Conservation (phyloP, 2,888 invertebrate species). For the Drosophila lacicola region DNA sequence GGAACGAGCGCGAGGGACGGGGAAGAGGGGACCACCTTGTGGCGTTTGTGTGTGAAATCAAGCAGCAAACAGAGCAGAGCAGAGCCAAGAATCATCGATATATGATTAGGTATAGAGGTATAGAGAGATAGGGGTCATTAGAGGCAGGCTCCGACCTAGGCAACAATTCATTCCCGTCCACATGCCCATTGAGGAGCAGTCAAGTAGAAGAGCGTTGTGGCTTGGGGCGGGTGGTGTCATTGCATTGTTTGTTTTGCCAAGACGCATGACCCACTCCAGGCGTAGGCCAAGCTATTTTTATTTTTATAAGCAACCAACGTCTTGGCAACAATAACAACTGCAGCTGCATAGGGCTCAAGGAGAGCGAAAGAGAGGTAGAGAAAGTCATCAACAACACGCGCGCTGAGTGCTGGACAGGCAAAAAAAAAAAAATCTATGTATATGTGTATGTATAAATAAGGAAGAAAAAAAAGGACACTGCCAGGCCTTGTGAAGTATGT, state of each 20-base stretch:
- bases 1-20: background rate
- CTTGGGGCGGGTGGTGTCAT: conserved; percentile 63
- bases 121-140: conserved; percentile 71
- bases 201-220: conserved; percentile 58
- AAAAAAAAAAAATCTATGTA: conserved; percentile 14
- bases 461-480: conserved; percentile 37
- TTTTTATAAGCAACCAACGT: conserved; percentile 36
- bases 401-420: conserved; percentile 22
- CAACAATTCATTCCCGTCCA: conserved; percentile 40
- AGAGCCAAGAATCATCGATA: conserved; percentile 28
- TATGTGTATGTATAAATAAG: conserved; percentile 2
- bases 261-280: conserved; percentile 29
- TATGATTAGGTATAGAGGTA: conserved; percentile 16
- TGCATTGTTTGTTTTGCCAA: conserved; percentile 64
- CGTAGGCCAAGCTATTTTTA: conserved; percentile 38
- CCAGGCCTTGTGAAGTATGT: conserved; percentile 48
- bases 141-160: conserved; percentile 21
- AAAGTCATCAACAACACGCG: conserved; percentile 11
- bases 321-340: conserved; percentile 60
- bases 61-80: conserved; percentile 43
- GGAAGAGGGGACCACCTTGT: conserved; percentile 58
- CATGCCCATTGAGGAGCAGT: conserved; percentile 63
- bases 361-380: background rate
- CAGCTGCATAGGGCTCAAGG: conserved; percentile 23
- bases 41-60: conserved; percentile 65